Evolutionary conservation across 1,140 invertebrate species (phyloP).

Genomic region (Drosophila persimilis): DNA sequence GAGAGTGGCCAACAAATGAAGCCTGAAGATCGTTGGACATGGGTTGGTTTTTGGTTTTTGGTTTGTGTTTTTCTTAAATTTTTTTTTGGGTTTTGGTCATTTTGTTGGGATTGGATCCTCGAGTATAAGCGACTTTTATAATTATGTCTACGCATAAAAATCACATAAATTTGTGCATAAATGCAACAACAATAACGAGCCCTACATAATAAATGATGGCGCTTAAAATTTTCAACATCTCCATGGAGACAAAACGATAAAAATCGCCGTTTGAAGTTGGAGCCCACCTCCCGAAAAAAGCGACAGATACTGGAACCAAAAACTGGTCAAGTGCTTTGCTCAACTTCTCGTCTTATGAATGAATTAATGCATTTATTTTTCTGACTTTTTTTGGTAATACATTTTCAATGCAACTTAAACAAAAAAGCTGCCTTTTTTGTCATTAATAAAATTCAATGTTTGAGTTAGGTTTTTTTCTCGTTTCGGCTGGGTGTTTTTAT

Average conservation of each 20-base stretch:
- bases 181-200: conserved; percentile 67
- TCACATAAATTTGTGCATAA: conserved; percentile 82
- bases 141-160: conserved; percentile 83
- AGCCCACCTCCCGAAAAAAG: conserved; percentile 21
- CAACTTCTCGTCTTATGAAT: conserved; percentile 62
- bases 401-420: conserved; percentile 51
- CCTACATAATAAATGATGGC: conserved; percentile 82
- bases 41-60: conserved; percentile 15
- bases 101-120: conserved; percentile 41
- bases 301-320: conserved; percentile 1
- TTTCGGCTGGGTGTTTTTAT: conserved; percentile 63
- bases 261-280: conserved; percentile 64
- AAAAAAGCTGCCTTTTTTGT: conserved; percentile 55
- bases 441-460: conserved; percentile 71
- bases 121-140: conserved; percentile 68
- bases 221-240: conserved; percentile 81
- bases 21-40: conserved; percentile 27
- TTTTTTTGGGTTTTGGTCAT: not conserved
- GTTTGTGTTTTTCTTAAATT: conserved; percentile 10
- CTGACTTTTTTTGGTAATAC: conserved; percentile 31
- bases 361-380: conserved; percentile 66
- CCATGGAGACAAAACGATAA: conserved; percentile 70
- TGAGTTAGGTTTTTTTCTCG: conserved; percentile 23
- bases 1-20: conserved; percentile 60
- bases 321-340: conserved; percentile 60